These are phyloP conservation scores for Oplegnathus fasciatus DNA, from an alignment of 2,113 vertebrate genomes.

Conservation along the genomic window DNA sequence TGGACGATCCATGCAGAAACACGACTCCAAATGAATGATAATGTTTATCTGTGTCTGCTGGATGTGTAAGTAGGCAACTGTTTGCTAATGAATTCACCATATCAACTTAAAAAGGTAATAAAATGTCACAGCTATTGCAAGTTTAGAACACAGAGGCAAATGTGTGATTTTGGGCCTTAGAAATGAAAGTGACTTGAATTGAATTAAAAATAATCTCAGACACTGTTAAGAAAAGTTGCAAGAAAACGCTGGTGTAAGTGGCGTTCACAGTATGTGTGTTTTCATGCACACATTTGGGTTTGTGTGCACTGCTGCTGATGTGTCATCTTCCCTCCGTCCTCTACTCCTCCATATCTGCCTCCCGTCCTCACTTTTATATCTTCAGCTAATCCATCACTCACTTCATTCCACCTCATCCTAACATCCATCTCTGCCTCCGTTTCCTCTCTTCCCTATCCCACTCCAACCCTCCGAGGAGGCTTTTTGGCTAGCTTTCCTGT, in stretches of 20 bases:
- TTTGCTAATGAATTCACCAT: neutral
- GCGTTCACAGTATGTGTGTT: neutral
- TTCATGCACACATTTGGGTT: slow-evolving; percentile 8
- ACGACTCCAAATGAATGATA: neutral
- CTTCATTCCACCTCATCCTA: slow-evolving; percentile 53
- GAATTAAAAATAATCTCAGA: neutral
- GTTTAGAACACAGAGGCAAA: neutral
- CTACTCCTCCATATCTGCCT: slow-evolving; percentile 10
- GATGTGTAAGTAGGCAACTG: neutral
- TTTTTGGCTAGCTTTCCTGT: slow-evolving; percentile 52
- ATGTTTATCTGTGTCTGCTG: neutral
- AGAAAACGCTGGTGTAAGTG: neutral
- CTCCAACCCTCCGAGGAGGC: slow-evolving; percentile 47
- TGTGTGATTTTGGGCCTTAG: neutral
- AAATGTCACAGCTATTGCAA: neutral
- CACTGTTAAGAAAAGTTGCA: neutral
- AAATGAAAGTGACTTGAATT: neutral
- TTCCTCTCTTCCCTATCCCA: slow-evolving; percentile 40
- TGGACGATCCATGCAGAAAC: neutral
- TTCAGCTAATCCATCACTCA: slow-evolving; percentile 60
- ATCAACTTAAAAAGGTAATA: neutral
- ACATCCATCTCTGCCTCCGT: slow-evolving; percentile 47
- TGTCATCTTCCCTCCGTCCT: slow-evolving; percentile 30
- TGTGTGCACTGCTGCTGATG: slow-evolving; percentile 19
- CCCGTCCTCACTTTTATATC: slow-evolving; percentile 50